Conservation (phyloP, 2,113 vertebrate genomes). For the Rostratula benghalensis region DNA sequence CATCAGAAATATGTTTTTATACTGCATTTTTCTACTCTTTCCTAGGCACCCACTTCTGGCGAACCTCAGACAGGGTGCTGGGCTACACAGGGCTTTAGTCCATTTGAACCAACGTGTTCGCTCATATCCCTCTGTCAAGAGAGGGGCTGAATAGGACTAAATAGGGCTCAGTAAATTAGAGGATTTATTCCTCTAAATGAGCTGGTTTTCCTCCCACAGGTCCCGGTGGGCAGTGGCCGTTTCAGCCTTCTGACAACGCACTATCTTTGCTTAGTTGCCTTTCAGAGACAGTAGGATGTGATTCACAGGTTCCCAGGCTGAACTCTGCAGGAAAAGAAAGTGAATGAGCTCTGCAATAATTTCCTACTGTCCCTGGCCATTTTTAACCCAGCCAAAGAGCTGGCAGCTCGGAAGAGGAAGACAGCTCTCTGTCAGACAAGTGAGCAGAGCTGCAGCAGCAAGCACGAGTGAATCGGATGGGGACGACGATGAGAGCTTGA, state of each 20-base stretch:
- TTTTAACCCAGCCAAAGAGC: not conserved
- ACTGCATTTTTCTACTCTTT: not conserved
- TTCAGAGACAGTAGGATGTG: not conserved
- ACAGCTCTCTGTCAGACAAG: not conserved
- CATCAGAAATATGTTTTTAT: not conserved
- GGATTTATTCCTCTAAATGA: not conserved
- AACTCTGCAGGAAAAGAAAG: not conserved
- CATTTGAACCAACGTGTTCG: not conserved
- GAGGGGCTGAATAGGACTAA: not conserved
- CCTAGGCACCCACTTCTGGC: not conserved
- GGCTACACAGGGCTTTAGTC: not conserved
- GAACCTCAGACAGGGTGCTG: not conserved
- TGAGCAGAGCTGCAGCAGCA: fast-evolving
- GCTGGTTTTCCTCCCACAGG: not conserved
- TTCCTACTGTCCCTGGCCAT: not conserved
- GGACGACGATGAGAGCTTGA: not conserved
- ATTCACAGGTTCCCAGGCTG: not conserved
- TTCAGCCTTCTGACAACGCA: not conserved
- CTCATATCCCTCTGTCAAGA: not conserved
- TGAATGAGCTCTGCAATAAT: not conserved
- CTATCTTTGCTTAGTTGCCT: not conserved
- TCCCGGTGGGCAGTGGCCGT: not conserved
- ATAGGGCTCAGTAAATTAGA: not conserved
- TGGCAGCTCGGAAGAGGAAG: not conserved
- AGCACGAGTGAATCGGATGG: not conserved